Evolutionary conservation across 2,113 vertebrate genomes (phyloP), one percentile per base, ranked within the genome.

Genomic region (Spea multiplicata): DNA sequence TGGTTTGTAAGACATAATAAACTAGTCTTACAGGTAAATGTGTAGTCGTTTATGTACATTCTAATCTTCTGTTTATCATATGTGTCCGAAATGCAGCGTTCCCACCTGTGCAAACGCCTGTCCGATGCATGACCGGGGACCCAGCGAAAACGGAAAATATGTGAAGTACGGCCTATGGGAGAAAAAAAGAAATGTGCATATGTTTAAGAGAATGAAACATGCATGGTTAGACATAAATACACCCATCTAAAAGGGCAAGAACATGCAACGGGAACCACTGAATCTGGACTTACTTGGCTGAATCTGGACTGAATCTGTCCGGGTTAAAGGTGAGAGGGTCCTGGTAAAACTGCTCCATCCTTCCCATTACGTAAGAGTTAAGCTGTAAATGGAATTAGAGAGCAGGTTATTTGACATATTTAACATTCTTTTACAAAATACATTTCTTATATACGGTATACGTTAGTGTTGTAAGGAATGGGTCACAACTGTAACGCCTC

Each of bases 71-170:
- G 30, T 30, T 30, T 30, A 30, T 1, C 30, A 30, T 30, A 30
- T 2, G 30, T 30, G 30, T 30, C 30, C 30, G 30, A 30, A 30
- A 30, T 52, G 50, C 50, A 0, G 8, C 5, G 3, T 67, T 47
- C 88, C 85, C 83, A 98, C 96, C 94, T 97, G 94, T 82, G 96
- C 88, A 87, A 98, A 97, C 72, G 85, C 89, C 86, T 96, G 88
- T 50, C 96, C 96, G 0, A 98, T 92, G 79, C 96, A 98, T 50
- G 94, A 92, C 2, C 96, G 93, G 47, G 94, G 93, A 2, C 96
- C 96, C 74, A 98, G 85, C 3, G 92, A 86, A 84, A 98, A 98
- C 0, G 96, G 96, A 78, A 91, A 97, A 84, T 93, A 93, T 77
- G 89, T 87, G 84, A 87, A 93, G 71, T 92, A 93, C 44, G 92